A percentile compares a stretch with the other conserved stretches of the same genome.
These are phyloP conservation scores for Pyrocoelia pectoralis DNA, from an alignment of 2,888 invertebrate species.

Conservation along the genomic window DNA sequence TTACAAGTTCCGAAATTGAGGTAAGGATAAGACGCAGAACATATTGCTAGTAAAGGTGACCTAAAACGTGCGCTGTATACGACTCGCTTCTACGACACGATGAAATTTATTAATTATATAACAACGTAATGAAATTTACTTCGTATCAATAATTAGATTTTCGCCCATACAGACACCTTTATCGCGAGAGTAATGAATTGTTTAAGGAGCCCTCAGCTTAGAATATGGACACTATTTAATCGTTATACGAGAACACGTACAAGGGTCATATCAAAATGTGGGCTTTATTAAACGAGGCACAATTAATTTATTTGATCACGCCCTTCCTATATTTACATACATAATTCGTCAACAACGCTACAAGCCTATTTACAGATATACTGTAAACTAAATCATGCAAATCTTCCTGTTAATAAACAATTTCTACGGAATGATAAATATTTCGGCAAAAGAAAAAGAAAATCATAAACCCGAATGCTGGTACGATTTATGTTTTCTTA, in stretches of 20 bases:
- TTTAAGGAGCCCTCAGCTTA: too few relatives aligned
- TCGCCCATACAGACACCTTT: too few relatives aligned
- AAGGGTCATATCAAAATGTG: slow-evolving; percentile 1
- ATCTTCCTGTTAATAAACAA: neutral
- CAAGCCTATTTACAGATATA: neutral
- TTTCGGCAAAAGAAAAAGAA: too few relatives aligned
- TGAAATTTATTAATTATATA: neutral
- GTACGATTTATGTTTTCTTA: too few relatives aligned
- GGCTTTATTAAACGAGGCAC: neutral
- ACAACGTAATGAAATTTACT: too few relatives aligned
- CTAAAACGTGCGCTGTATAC: neutral
- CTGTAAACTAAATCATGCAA: neutral
- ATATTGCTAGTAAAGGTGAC: neutral
- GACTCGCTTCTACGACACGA: neutral
- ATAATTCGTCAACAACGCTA: neutral
- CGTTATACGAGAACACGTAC: neutral
- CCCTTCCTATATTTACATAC: neutral
- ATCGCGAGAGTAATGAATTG: too few relatives aligned
- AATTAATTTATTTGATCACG: slow-evolving; percentile 3
- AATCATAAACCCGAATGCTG: too few relatives aligned
- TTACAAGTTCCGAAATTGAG: neutral
- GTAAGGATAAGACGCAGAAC: neutral
- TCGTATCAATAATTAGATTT: neutral
- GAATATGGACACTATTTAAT: neutral
- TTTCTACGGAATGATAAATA: neutral